These are phyloP conservation scores for Brachionus rotundiformis DNA, from an alignment of 1,140 invertebrate genomes.

Conservation along the genomic window DNA sequence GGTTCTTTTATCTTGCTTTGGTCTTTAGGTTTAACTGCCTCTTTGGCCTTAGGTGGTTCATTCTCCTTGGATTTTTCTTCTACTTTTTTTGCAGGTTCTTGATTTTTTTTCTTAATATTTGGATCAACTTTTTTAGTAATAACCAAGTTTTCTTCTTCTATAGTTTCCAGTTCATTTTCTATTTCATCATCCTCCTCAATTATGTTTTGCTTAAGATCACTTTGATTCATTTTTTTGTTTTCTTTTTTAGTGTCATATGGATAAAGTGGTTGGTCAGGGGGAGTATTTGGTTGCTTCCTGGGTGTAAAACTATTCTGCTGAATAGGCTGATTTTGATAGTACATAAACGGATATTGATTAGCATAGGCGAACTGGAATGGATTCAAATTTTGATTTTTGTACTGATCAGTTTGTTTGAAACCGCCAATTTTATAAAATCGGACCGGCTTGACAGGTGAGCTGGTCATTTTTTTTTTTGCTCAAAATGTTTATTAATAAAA, in stretches of 20 bases:
- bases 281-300: background rate
- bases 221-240: background rate
- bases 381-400: background rate
- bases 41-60: background rate
- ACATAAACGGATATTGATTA: conserved; percentile 6
- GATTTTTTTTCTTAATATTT: background rate
- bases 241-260: background rate
- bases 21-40: background rate
- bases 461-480: background rate
- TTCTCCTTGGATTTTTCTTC: background rate
- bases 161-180: background rate
- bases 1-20: background rate
- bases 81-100: background rate
- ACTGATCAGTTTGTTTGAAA: conserved; percentile 15
- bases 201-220: background rate
- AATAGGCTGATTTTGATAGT: conserved; percentile 1
- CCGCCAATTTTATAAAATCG: conserved; percentile 34
- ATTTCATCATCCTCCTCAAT: conserved; percentile 29
- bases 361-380: conserved; percentile 5
- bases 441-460: background rate
- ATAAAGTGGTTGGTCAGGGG: background rate
- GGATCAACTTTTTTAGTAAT: background rate
- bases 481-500: background rate
- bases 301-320: background rate
- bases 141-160: conserved; percentile 26